Evolutionary conservation across 2,888 invertebrate genomes (phyloP), one percentile per base, ranked within the genome.

Genomic region (Machimus atricapillus): DNA sequence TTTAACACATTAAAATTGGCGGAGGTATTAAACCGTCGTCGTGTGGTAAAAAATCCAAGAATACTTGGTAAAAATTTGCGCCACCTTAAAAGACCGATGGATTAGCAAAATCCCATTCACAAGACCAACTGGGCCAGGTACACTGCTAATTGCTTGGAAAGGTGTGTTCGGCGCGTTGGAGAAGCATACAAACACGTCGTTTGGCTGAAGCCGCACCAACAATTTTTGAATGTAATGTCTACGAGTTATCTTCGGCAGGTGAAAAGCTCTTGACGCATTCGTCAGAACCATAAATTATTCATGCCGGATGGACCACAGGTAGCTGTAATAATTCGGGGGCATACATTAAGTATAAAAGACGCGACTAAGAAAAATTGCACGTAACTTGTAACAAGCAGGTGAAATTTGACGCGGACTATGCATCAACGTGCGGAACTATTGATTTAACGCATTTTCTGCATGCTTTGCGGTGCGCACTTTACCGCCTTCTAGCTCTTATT

Each of bases 201-300:
- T 23, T 23, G 23, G 66, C 9, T 23, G 12, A 52, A 52, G 0
- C 52, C 19, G 7, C n/a, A 19, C n/a, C 52, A n/a, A 19, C n/a
- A 19, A 78, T 19, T 40, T 40, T 40, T 40, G 1, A 40, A 34
- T 19, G 5, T 37, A n/a, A 37, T 77, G 77, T n/a, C n/a, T 52
- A 12, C n/a, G 23, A 66, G 16, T 78, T 12, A 78, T 16, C 12
- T n/a, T 52, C 14, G 52, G 46, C 79, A 79, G 79, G 79, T 79
- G 79, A 79, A 79, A 79, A 56, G 23, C 78, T 23, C 79, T 79
- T 56, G 31, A 27, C 56, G 52, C 79, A 79, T 27, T 23, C 52
- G 16, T 43, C 52, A 79, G 52, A 79, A 79, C 52, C 52, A 79
- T 78, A 78, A 78, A 78, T 78, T 78, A 78, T 78, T 78, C 23